phyloP scores from a whole-genome alignment of 37 sponge, comb jelly and placozoan species.

The Geodia barretti region DNA sequence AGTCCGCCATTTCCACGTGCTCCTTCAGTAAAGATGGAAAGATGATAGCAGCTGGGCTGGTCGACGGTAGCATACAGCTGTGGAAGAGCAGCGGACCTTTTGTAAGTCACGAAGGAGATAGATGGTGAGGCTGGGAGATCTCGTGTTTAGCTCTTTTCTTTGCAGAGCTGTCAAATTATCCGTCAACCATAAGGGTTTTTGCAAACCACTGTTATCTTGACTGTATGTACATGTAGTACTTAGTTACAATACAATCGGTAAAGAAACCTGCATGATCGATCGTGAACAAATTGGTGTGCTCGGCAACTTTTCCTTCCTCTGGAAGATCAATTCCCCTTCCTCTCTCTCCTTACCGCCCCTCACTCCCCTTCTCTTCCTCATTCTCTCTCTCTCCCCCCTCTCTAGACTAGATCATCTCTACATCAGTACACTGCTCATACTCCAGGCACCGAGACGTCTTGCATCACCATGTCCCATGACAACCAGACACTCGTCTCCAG shows the following conservation, averaged over 20 bases:
- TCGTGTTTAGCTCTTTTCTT: too few species aligned
- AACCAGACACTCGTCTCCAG: constrained; percentile 75
- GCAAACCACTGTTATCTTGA: background rate
- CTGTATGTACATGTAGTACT: background rate
- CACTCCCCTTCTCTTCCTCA: background rate
- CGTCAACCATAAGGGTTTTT: too few species aligned
- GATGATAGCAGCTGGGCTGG: constrained; percentile 65
- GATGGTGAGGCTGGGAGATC: too few species aligned
- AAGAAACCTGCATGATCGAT: too few species aligned
- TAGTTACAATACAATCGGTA: too few species aligned
- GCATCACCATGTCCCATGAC: constrained; percentile 75
- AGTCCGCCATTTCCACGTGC: constrained; percentile 65
- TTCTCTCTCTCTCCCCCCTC: background rate
- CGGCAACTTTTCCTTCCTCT: too few species aligned
- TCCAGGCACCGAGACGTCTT: constrained; percentile 74
- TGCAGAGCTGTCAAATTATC: too few species aligned
- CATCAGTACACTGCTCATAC: constrained; percentile 73
- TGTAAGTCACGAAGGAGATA: constrained; percentile 44
- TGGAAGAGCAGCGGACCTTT: constrained; percentile 78
- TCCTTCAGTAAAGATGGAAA: constrained; percentile 75
- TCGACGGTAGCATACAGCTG: constrained; percentile 80
- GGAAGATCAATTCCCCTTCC: background rate
- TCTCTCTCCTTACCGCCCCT: background rate
- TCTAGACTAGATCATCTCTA: constrained; percentile 62
- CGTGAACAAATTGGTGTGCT: too few species aligned